Evolutionary conservation across 2,888 invertebrate species (phyloP).

Genomic region (Himalopsyche anomala): DNA sequence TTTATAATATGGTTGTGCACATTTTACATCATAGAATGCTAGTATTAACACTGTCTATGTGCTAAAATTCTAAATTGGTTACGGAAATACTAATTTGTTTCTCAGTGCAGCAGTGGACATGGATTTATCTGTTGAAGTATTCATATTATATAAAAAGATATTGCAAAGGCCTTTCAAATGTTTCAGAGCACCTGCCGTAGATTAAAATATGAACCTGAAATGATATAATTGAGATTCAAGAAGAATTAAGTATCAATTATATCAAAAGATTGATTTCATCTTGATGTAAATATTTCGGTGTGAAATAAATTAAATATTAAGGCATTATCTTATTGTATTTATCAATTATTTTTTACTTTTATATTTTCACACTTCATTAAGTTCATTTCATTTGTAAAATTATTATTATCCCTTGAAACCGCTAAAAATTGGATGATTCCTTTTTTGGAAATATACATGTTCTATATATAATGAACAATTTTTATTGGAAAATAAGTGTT

Average conservation of each 20-base stretch:
- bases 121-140: conserved; percentile 1
- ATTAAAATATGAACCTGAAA: background rate
- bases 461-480: background rate
- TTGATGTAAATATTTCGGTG: conserved; percentile 26
- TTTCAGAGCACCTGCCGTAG: conserved; percentile 13
- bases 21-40: too few relatives aligned
- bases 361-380: conserved; percentile 18
- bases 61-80: too few relatives aligned
- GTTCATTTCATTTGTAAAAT: conserved; percentile 5
- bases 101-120: background rate
- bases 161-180: background rate
- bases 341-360: conserved; percentile 13
- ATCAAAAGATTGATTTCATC: conserved; percentile 2
- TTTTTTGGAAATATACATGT: too few relatives aligned
- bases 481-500: conserved; percentile 7
- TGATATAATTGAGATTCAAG: background rate
- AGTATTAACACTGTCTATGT: too few relatives aligned
- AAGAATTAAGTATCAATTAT: background rate
- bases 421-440: background rate
- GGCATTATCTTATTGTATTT: conserved; percentile 2
- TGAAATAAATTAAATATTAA: conserved; percentile 31
- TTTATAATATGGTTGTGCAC: too few relatives aligned
- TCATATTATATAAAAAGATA: conserved; percentile 12
- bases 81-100: too few relatives aligned
- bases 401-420: background rate